Percentiles rank a stretch among this genome's conserved stretches.
These are phyloP conservation scores for Agapornis roseicollis DNA, from an alignment of 2,113 vertebrate genomes.

Conservation along the genomic window DNA sequence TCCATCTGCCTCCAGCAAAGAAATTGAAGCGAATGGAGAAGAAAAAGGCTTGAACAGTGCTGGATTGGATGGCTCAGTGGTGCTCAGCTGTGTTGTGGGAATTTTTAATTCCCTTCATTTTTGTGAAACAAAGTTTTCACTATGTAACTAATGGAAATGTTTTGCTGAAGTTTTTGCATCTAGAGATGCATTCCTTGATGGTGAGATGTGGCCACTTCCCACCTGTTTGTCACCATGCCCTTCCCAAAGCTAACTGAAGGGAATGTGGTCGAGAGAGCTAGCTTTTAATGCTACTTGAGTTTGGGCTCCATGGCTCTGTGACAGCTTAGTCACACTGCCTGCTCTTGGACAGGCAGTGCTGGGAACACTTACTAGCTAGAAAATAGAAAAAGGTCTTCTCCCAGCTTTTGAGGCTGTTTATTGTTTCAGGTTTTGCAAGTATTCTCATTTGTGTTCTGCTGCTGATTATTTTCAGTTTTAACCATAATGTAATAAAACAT, in stretches of 20 bases:
- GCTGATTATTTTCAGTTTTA: background rate
- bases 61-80: background rate
- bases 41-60: background rate
- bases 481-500: background rate
- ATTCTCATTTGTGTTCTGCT: background rate
- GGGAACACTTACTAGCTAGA: background rate
- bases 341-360: background rate
- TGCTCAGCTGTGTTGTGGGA: accelerated
- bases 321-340: background rate
- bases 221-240: accelerated
- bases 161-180: background rate
- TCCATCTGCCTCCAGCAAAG: background rate
- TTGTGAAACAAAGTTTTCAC: background rate
- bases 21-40: background rate
- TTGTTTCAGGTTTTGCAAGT: background rate
- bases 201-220: background rate
- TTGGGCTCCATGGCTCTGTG: background rate
- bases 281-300: background rate
- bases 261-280: accelerated
- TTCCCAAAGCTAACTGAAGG: background rate
- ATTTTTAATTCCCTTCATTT: background rate
- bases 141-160: background rate
- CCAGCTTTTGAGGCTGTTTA: background rate
- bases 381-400: background rate
- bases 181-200: background rate